Evolutionary conservation across 2,888 invertebrate species (phyloP), one percentile per base, ranked within the genome.

Genomic region (Netelia melanura): DNA sequence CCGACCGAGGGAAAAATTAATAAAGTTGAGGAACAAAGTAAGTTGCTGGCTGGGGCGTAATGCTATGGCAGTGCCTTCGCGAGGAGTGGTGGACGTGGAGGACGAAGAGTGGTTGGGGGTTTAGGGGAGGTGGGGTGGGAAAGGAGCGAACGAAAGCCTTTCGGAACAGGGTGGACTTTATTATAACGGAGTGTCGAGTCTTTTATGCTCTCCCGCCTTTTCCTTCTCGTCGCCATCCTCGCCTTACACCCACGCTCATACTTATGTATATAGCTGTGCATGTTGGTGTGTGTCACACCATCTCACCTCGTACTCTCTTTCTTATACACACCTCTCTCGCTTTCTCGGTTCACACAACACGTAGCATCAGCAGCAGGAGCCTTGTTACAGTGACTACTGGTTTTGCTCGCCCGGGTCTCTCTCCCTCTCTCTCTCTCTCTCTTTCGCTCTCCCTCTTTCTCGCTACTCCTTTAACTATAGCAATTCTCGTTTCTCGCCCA

Each of bases 21-120:
- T 93, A 93, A 93, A 93, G 93, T 93, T 93, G 91, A 93, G 93
- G 93, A 93, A 93, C 93, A 93, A 93, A 93, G 93, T 93, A 93
- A 93, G 93, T 93, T 93, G 93, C 79, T 82, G 82, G 91, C 86
- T 91, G 91, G 82, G 78, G 90, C 91, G 92, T 93, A 93, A 93
- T 93, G 92, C 93, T 91, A 89, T 78, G 77, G 78, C 83, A 75
- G 71, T 82, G 83, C 71, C 88, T 85, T 87, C 87, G 71, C 82
- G 70, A 72, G 71, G 74, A 58, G 72, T 61, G 70, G 71, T 61
- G 72, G 74, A 62, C 74, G 85, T 67, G 78, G 44, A 70, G 30
- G 74, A 67, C 76, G 70, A 77, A 62, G 64, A 71, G 52, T 38
- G 38, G 38, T 6, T 38, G 61, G 54, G 38, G 68, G 11, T 23